Conservation (phyloP, 2,797 vertebrate genomes). For the Corythornis leucogaster region DNA sequence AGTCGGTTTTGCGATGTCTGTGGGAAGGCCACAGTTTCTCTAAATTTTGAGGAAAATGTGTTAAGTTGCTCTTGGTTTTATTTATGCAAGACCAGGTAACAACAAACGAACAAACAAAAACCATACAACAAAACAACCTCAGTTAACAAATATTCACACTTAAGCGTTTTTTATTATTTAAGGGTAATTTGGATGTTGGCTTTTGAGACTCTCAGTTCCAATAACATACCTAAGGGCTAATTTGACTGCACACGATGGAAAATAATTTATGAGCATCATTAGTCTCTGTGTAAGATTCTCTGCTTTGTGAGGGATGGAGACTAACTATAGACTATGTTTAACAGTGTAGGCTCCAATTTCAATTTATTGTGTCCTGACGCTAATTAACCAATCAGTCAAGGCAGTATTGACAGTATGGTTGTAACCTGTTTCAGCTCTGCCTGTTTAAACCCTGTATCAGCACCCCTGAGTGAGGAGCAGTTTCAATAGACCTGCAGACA, state of each 20-base stretch:
- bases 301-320: not conserved
- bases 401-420: not conserved
- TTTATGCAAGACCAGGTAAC: not conserved
- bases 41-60: not conserved
- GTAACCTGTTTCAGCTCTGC: not conserved
- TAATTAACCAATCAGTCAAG: not conserved
- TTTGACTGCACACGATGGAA: not conserved
- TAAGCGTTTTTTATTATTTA: not conserved
- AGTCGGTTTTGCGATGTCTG: not conserved
- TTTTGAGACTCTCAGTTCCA: not conserved
- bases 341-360: rapidly evolving
- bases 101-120: not conserved
- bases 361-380: not conserved
- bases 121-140: not conserved
- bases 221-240: not conserved
- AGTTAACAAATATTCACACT: not conserved
- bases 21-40: not conserved
- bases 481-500: not conserved
- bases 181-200: not conserved
- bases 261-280: not conserved
- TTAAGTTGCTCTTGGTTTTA: not conserved
- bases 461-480: not conserved
- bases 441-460: not conserved
- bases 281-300: not conserved
- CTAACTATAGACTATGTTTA: not conserved